Percentiles rank a stretch among this genome's conserved stretches.
Evolutionary conservation across 2,797 vertebrate genomes (phyloP).

Genomic region (Cryptoblepharus egeriae): DNA sequence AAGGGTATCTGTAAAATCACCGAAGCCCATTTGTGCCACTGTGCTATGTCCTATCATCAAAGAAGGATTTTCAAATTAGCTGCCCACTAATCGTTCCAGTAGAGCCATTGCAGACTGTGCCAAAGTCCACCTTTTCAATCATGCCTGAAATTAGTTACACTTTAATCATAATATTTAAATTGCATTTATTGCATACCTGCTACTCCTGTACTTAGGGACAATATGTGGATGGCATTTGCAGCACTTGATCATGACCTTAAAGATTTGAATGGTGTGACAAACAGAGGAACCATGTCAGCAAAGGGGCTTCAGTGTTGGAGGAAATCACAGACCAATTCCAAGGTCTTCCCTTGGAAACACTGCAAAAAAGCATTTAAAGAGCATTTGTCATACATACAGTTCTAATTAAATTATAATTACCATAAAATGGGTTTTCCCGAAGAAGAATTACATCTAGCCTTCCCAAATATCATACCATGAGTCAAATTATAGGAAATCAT

Average conservation of each 20-base stretch:
- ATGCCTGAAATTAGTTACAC: background rate
- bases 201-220: background rate
- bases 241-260: background rate
- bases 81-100: background rate
- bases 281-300: background rate
- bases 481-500: too few species aligned
- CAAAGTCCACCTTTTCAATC: background rate
- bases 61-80: constrained; percentile 36
- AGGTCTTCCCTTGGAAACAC: background rate
- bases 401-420: too few species aligned
- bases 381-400: too few species aligned
- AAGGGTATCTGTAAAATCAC: constrained; percentile 43
- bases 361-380: background rate
- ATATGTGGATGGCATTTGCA: background rate
- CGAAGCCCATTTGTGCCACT: background rate
- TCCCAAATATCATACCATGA: too few species aligned
- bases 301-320: background rate
- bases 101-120: background rate
- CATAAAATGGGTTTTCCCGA: too few species aligned
- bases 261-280: background rate
- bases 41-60: constrained; percentile 27
- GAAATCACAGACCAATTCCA: background rate
- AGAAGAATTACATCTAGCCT: too few species aligned
- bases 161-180: constrained; percentile 2
- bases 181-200: background rate